Evolutionary conservation across 2,888 invertebrate species (phyloP).

Genomic region (Electrophaes corylata): DNA sequence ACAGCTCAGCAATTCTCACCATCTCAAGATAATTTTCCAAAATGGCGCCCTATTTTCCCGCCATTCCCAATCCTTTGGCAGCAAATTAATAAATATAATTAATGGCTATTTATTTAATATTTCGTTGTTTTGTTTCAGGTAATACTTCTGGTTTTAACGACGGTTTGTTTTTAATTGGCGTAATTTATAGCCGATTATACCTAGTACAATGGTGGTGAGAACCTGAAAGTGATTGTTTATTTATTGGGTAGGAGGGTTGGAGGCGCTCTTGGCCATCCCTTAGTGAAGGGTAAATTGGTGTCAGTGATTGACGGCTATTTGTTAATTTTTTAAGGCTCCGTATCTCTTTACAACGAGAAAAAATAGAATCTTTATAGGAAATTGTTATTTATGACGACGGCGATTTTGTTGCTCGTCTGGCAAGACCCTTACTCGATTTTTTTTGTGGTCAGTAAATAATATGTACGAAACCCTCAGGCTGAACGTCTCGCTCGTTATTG

Average conservation of each 20-base stretch:
- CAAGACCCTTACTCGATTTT: too few relatives aligned
- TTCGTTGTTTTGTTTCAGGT: conserved; percentile 59
- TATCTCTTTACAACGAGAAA: too few relatives aligned
- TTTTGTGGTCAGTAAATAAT: too few relatives aligned
- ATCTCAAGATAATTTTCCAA: conserved; percentile 13
- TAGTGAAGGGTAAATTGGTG: not conserved
- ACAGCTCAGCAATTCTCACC: conserved; percentile 7
- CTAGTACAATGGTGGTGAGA: conserved; percentile 28
- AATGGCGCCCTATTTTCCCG: conserved; percentile 25
- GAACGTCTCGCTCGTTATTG: too few relatives aligned
- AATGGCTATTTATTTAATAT: conserved; percentile 48
- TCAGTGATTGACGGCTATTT: not conserved
- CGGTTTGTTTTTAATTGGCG: conserved; percentile 39
- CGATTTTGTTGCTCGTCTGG: too few relatives aligned
- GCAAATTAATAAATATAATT: conserved; percentile 36
- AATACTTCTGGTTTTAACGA: conserved; percentile 46
- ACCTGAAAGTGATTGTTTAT: conserved; percentile 9
- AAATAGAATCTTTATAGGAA: too few relatives aligned
- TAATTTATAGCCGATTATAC: conserved; percentile 39
- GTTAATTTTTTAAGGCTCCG: too few relatives aligned
- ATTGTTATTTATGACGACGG: too few relatives aligned
- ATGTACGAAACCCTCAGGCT: too few relatives aligned
- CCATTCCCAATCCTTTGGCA: conserved; percentile 22
- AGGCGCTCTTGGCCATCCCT: not conserved
- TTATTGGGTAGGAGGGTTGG: conserved; percentile 1